Evolutionary conservation across 2,797 vertebrate species (phyloP), one percentile per base, ranked within the genome.

Genomic region (Myotis vivesi): DNA sequence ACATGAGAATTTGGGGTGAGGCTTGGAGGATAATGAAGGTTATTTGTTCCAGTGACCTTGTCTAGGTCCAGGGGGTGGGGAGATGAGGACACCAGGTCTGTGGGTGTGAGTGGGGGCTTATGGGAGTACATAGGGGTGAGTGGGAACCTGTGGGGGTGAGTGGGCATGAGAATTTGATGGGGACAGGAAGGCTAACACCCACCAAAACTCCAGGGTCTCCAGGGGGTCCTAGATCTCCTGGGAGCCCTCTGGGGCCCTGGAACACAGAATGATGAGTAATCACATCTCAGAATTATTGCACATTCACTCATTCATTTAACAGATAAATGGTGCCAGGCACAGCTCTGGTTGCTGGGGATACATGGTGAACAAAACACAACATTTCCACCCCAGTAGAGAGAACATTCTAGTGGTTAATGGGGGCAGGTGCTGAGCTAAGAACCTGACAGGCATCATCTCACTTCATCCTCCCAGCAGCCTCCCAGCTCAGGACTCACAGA

Each of bases 221-320:
- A 3, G 98, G 91, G 23, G 99, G 97, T 30, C 99, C 99, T 0
- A 98, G 94, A 92, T 99, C 99, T 97, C 99, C 99, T 0, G 99
- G 99, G 79, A 99, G 99, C 95, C 99, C 99, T 46, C 98, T 98
- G 9, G 99, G 99, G 53, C 99, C 99, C 99, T 99, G 72, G 5
- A 94, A 94, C 41, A 89, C 41, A 95, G 41, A 89, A 84, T 4
- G 28, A 36, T 30, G 44, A 46, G 17, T 15, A 20, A 30, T 46
- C n/a, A n/a, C 11, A 4, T 38, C 64, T 71, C n/a, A 30, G 88
- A 72, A n/a, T 36, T 22, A 25, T 3, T 6, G 28, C 62, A 11
- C 17, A 8, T 19, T 36, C 25, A 28, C 15, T 36, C 82, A 16
- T 25, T 33, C 53, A 55, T 53, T 15, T 13, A 41, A 41, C 55